Conservation (phyloP, 2,113 vertebrate genomes). For the Zosterops lateralis region DNA sequence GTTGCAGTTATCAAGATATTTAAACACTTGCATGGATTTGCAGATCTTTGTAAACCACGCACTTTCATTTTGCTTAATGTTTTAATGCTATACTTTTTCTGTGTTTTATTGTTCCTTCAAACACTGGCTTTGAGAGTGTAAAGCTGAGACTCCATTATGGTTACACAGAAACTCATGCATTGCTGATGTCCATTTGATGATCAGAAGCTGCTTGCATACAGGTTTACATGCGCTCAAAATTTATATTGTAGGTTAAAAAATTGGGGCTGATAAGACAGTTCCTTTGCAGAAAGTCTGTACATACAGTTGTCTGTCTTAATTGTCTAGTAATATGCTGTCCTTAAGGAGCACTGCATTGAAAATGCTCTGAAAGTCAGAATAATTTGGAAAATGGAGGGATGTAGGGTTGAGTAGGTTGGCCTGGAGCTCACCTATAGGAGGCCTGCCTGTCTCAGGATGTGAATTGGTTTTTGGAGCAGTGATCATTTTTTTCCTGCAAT, state of each 20-base stretch:
- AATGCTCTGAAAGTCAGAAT: background rate
- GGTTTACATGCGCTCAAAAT: background rate
- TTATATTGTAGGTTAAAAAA: background rate
- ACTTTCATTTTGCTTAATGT: background rate
- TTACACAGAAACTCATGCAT: background rate
- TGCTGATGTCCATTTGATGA: background rate
- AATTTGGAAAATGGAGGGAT: background rate
- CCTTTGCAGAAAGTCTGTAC: background rate
- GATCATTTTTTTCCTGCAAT: background rate
- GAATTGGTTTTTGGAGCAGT: background rate
- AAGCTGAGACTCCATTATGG: background rate
- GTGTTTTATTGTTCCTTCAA: background rate
- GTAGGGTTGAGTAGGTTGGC: background rate
- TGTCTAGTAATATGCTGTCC: background rate
- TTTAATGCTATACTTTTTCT: background rate
- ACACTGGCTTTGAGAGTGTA: background rate
- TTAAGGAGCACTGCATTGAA: background rate
- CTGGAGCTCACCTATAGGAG: background rate
- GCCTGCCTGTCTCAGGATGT: background rate
- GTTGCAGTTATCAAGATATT: background rate
- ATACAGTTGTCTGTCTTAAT: background rate
- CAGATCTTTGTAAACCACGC: background rate
- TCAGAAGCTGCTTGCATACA: background rate
- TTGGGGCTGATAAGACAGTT: background rate
- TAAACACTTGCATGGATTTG: background rate